A percentile compares a stretch with the other conserved stretches of the same genome.
Conservation (phyloP, 2,113 vertebrate genomes). For the Sminthopsis crassicaudata region DNA sequence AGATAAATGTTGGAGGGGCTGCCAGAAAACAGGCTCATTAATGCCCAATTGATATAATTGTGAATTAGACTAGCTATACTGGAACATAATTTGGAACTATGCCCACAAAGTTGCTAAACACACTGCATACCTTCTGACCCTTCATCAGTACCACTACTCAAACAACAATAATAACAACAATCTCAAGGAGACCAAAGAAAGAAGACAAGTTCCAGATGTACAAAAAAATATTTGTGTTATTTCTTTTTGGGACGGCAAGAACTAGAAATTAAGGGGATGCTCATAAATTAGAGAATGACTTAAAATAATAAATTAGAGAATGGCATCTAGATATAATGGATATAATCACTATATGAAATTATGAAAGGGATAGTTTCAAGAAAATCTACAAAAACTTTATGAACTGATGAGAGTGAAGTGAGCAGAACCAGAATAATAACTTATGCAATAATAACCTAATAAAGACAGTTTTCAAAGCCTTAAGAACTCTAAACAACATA, state of each 20-base stretch:
- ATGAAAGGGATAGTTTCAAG: not conserved
- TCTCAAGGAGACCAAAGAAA: not conserved
- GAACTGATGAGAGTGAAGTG: not conserved
- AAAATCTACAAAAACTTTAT: not conserved
- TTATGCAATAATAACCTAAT: not conserved
- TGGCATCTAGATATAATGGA: not conserved
- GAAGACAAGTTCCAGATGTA: not conserved
- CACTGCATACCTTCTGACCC: not conserved
- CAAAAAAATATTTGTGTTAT: not conserved
- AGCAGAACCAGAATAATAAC: not conserved
- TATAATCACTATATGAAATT: not conserved
- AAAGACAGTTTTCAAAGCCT: not conserved
- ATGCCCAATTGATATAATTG: not conserved
- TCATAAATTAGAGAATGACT: not conserved
- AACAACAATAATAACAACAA: not conserved
- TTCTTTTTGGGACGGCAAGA: not conserved
- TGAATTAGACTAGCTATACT: not conserved
- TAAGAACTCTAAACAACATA: not conserved
- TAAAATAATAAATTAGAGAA: not conserved
- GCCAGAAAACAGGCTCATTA: not conserved
- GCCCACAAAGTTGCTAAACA: not conserved
- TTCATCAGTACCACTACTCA: not conserved
- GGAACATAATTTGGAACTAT: not conserved
- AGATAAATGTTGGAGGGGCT: not conserved
- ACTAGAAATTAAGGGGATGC: not conserved